These are phyloP conservation scores for Zophobas morio DNA, from an alignment of 1,140 invertebrate genomes.

Conservation along the genomic window DNA sequence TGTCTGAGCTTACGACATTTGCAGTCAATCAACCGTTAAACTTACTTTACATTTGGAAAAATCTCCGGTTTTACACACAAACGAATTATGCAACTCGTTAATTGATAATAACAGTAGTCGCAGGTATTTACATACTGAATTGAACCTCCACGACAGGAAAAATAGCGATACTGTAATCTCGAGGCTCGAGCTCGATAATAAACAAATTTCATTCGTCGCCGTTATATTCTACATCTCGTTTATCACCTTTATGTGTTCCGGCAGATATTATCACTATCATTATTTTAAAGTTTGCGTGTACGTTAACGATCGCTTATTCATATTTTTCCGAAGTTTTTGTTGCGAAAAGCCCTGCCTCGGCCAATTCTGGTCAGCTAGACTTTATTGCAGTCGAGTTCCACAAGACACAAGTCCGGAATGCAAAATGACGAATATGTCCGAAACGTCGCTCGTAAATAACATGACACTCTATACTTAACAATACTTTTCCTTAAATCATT, in stretches of 20 bases:
- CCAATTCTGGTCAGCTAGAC: neutral
- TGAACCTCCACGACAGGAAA: constrained; percentile 18
- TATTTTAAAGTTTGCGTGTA: constrained; percentile 28
- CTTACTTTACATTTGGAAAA: constrained; percentile 41
- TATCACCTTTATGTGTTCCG: constrained; percentile 25
- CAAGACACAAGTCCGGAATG: neutral
- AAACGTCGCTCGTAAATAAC: constrained; percentile 23
- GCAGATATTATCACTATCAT: constrained; percentile 32
- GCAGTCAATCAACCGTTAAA: constrained; percentile 50
- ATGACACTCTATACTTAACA: constrained; percentile 34
- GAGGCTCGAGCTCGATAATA: neutral
- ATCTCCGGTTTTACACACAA: constrained; percentile 40
- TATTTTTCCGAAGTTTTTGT: too few species aligned
- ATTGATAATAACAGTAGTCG: constrained; percentile 41
- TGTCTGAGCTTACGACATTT: constrained; percentile 54
- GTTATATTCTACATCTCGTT: constrained; percentile 37
- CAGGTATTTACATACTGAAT: constrained; percentile 32
- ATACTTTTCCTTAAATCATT: constrained; percentile 37
- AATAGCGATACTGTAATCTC: constrained; percentile 3
- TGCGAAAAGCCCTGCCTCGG: too few species aligned
- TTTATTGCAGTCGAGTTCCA: constrained; percentile 22
- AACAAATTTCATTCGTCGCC: constrained; percentile 22
- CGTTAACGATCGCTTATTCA: neutral
- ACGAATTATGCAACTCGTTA: constrained; percentile 42
- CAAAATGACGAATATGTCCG: constrained; percentile 24